These are phyloP conservation scores for Poeciliopsis presidionis DNA, from an alignment of 2,797 vertebrate genomes.

Conservation along the genomic window DNA sequence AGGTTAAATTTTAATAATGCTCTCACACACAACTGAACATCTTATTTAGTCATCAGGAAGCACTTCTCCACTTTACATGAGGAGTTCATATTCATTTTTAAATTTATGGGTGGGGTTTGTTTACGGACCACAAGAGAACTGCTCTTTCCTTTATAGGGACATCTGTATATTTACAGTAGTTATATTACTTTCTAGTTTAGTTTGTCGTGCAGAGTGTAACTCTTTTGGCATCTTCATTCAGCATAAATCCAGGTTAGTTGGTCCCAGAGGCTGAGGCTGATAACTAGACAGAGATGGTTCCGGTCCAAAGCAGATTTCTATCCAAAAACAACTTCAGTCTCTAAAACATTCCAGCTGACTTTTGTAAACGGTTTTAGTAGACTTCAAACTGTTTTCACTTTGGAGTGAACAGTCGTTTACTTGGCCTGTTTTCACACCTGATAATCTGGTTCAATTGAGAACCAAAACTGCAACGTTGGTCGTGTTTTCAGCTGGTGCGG, in stretches of 20 bases:
- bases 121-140: background rate
- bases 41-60: background rate
- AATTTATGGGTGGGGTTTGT: background rate
- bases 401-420: background rate
- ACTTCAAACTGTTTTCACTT: background rate
- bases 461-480: too few relatives aligned
- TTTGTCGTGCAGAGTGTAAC: background rate
- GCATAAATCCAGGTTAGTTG: background rate
- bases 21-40: background rate
- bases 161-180: background rate
- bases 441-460: too few relatives aligned
- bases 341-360: background rate
- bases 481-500: too few relatives aligned
- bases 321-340: background rate
- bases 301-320: background rate
- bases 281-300: background rate
- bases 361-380: background rate
- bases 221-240: background rate
- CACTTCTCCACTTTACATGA: background rate
- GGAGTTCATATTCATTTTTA: background rate
- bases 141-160: background rate
- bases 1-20: background rate
- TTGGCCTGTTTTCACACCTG: too few relatives aligned
- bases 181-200: too few relatives aligned
- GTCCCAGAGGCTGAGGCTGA: background rate